Conservation (phyloP, 2,888 invertebrate species). For the Mythimna ferrago region DNA sequence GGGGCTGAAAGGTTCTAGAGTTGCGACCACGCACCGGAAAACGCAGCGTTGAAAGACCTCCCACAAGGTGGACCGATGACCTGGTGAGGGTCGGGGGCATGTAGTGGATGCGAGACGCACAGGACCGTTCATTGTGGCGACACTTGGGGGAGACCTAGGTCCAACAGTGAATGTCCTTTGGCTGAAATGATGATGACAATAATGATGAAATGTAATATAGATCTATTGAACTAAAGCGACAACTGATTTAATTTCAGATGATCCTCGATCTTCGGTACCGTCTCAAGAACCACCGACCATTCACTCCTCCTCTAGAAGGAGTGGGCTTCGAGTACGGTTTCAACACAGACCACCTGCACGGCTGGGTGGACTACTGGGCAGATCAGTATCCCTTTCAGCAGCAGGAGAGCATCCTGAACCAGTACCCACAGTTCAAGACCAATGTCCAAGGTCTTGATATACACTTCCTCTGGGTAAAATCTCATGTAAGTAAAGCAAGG, state of each 20-base stretch:
- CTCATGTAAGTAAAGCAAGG: constrained; percentile 33
- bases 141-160: too few species aligned
- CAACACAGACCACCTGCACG: constrained; percentile 92
- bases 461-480: constrained; percentile 73
- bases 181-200: too few species aligned
- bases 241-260: constrained; percentile 69
- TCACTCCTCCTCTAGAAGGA: constrained; percentile 91
- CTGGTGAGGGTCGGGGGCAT: too few species aligned
- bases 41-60: too few species aligned
- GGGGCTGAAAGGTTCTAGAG: too few species aligned
- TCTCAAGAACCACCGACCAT: constrained; percentile 72
- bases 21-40: too few species aligned
- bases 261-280: constrained; percentile 76
- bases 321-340: constrained; percentile 95
- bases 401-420: constrained; percentile 92
- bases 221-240: too few species aligned
- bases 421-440: constrained; percentile 94
- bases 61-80: too few species aligned
- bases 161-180: too few species aligned
- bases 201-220: too few species aligned
- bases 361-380: constrained; percentile 94
- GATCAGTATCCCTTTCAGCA: constrained; percentile 92
- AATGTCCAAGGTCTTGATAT: constrained; percentile 93
- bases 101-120: too few species aligned
- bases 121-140: too few species aligned